Evolutionary conservation across 92 coral and sea anemone species (phyloP).

Genomic region (Meandrina meandrites): DNA sequence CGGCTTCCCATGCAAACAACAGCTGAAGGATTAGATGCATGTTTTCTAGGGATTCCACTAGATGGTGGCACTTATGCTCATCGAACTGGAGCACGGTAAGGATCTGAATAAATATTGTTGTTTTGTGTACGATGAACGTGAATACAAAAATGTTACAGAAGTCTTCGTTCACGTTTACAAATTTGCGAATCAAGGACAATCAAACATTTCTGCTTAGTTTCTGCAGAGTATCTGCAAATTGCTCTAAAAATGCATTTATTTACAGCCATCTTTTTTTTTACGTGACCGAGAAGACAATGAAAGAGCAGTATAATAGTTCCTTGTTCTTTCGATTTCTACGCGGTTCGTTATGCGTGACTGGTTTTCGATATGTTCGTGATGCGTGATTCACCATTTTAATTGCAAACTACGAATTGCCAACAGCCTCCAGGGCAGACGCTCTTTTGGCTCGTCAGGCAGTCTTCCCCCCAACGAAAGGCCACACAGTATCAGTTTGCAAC

Average conservation of each 20-base stretch:
- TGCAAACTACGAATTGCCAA: no score
- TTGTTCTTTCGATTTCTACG: background rate
- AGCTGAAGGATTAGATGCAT: conserved; percentile 49
- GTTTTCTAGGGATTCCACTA: conserved; percentile 52
- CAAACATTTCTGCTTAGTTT: background rate
- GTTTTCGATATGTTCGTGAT: background rate
- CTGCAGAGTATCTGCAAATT: background rate
- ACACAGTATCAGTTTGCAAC: no score
- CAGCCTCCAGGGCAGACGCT: no score
- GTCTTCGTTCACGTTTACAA: background rate
- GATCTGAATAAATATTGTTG: background rate
- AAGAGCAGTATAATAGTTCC: background rate
- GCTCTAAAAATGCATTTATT: background rate
- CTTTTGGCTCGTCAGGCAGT: no score
- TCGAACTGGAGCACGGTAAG: conserved; percentile 54
- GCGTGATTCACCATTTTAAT: no score
- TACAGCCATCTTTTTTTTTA: background rate
- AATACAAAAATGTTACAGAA: background rate
- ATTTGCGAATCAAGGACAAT: background rate
- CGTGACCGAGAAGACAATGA: background rate
- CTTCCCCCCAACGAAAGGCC: no score
- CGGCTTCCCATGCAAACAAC: conserved; percentile 38
- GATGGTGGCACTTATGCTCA: conserved; percentile 41
- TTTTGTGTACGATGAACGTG: background rate
- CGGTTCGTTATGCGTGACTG: background rate